Percentiles rank a stretch among this genome's conserved stretches.
Evolutionary conservation across 2,888 invertebrate genomes (phyloP).

Genomic region (Diplazon laetatorius): DNA sequence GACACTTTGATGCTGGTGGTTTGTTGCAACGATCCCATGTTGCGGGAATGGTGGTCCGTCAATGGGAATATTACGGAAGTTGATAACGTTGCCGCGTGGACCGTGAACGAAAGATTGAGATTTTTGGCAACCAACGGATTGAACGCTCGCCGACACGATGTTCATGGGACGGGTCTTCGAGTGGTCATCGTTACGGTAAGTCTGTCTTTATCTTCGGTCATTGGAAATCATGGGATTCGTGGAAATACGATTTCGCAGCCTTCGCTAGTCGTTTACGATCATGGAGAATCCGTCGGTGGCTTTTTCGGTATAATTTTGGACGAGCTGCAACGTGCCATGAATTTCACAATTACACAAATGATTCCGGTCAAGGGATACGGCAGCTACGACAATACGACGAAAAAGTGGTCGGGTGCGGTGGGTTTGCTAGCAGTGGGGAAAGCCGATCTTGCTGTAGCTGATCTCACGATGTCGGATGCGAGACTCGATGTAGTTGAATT

Average conservation of each 20-base stretch:
- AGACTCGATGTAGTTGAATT: conserved; percentile 73
- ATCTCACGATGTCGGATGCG: conserved; percentile 68
- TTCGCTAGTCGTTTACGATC: conserved; percentile 28
- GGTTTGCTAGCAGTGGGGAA: conserved; percentile 63
- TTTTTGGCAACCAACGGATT: conserved; percentile 49
- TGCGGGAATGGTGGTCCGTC: conserved; percentile 73
- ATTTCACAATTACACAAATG: conserved; percentile 67
- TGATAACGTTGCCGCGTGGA: conserved; percentile 68
- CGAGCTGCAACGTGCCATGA: conserved; percentile 69
- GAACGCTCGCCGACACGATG: conserved; percentile 66
- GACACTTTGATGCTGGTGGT: conserved; percentile 71
- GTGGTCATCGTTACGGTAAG: conserved; percentile 67
- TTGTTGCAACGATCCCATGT: conserved; percentile 61
- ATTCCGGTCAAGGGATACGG: conserved; percentile 65
- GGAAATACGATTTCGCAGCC: conserved; percentile 28
- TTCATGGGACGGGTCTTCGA: conserved; percentile 67
- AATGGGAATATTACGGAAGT: conserved; percentile 63
- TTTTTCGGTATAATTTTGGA: conserved; percentile 69
- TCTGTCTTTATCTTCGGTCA: neutral
- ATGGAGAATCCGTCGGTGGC: conserved; percentile 63
- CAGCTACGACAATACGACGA: conserved; percentile 55
- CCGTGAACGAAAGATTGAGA: conserved; percentile 4
- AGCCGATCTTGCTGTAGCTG: conserved; percentile 70
- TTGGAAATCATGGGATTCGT: neutral
- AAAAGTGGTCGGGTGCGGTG: conserved; percentile 72